These are phyloP conservation scores for Darevskia nairensis DNA, from an alignment of 2,797 vertebrate genomes.

Conservation along the genomic window DNA sequence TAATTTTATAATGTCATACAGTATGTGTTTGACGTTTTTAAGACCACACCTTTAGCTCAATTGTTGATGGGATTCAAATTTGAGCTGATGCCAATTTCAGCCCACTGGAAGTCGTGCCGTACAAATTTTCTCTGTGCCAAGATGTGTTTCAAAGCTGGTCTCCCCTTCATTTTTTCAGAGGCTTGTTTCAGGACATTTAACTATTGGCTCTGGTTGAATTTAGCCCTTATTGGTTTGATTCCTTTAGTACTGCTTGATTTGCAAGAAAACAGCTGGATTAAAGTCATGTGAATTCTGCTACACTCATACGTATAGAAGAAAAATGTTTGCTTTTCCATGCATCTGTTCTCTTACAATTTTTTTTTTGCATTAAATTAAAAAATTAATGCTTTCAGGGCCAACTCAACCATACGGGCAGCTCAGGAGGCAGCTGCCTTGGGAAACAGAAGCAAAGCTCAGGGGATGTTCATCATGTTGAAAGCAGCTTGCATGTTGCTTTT, in stretches of 20 bases:
- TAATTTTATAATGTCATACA: background rate
- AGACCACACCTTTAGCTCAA: background rate
- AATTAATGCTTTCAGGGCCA: background rate
- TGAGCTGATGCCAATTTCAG: background rate
- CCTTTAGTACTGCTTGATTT: background rate
- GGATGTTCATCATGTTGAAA: background rate
- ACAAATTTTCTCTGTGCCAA: background rate
- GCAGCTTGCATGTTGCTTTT: background rate
- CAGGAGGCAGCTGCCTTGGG: background rate
- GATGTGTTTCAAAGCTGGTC: background rate
- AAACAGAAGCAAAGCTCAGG: background rate
- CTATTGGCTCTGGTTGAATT: background rate
- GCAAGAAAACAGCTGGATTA: too few species aligned
- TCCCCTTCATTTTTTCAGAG: background rate
- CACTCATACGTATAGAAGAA: background rate
- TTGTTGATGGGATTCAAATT: background rate
- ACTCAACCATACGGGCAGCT: background rate
- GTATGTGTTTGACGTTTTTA: background rate
- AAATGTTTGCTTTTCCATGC: background rate
- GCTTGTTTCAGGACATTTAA: background rate
- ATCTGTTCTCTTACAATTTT: background rate
- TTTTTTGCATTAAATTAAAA: background rate
- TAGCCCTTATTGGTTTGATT: background rate
- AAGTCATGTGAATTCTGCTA: too few species aligned
- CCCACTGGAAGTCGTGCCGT: background rate